Base-by-base conservation (phyloP, 2,797 vertebrate genomes). In the Acestrorhynchus altus region DNA sequence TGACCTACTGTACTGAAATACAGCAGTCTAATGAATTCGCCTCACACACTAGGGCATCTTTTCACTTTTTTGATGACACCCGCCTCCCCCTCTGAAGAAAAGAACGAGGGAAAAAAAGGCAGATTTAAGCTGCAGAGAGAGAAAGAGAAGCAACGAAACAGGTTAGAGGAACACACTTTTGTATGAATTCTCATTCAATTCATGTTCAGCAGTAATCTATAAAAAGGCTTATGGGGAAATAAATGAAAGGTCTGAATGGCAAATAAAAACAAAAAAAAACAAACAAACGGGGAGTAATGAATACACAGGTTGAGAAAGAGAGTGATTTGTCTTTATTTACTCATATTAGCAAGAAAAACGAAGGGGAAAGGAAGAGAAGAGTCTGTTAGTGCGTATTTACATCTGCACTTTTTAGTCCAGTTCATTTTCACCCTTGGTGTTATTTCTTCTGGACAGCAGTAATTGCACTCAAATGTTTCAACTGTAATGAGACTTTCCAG, bases 1-100 rank as follows among this genome's bases (percentile, higher is more conserved):
- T 94, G 93, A 94, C 94, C 94, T 91, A 92, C 90, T 91, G 90
- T 92, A 92, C 91, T 89, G 76, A 83, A 88, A 87, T 85, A 87
- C 73, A 76, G 81, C 82, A 71, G 90, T 85, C 89, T 90, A 92
- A 91, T 92, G 92, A 93, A 93, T 93, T 92, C 90, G 90, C 89
- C 90, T 91, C 88, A 84, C 89, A 91, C 90, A 92, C 90, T 91
- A 93, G 91, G 92, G 92, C 88, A 90, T 91, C 91, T 92, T 91
- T 91, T 92, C 90, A 89, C 90, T 89, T 91, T 90, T 88, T 87
- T 61, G 52, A 63, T 16, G 61, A 61, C 22, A 70, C 52, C 52
- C 39, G 18, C 78, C 15, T 31, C 26, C 31, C 59, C 47, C 35
- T 16, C 28, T 39, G 72, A 61, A 76, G 81, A 77, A 82, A 76